Base-by-base conservation (phyloP, 2,888 invertebrate species). In the Eristalinus sepulchralis region DNA sequence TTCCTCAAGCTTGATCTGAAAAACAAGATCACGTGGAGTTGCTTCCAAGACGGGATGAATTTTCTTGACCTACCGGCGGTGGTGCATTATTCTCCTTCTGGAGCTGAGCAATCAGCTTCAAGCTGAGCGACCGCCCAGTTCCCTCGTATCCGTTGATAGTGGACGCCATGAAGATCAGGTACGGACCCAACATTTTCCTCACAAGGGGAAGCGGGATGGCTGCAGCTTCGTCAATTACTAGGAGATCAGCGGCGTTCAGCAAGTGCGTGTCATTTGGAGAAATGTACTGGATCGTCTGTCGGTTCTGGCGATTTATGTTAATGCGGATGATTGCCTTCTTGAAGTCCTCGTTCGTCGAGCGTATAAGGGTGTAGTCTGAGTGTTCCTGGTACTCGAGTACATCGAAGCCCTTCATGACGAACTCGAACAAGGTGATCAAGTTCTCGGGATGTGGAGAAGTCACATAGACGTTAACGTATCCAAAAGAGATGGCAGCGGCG, bases 111-210 rank as follows among this genome's bases (percentile, higher is more conserved):
- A 99, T 95, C 22, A 99, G 94, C 92, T 99, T 99, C 73, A 99
- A 93, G 0, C 98, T 98, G 24, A 99, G 93, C 0, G 99, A 98
- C 10, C 99, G 94, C 0, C 99, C 99, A 0, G 99, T 99, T 72
- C 99, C 99, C 93, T 99, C 99, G 91, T 99, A 99, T 0, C 99
- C 99, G 90, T 98, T 97, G 57, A 99, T 97, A 0, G 99, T 99
- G 0, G 99, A 99, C 0, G 99, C 96, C 91, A 99, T 95, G 91
- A 99, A 97, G 11, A 98, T 97, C 39, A 99, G 94, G 90, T 98
- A 98, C 0, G 98, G 98, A 0, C 97, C 97, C 77, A 97, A 94
- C 92, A 99, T 96, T 1, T 96, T 95, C 88, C 97, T 97, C 0
- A 99, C 98, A 89, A 97, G 95, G 0, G 97, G 97, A 79, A 99